A percentile compares a stretch with the other conserved stretches of the same genome.
Evolutionary conservation across 2,888 invertebrate genomes (phyloP).

Genomic region (Drosophila nigritarsus): DNA sequence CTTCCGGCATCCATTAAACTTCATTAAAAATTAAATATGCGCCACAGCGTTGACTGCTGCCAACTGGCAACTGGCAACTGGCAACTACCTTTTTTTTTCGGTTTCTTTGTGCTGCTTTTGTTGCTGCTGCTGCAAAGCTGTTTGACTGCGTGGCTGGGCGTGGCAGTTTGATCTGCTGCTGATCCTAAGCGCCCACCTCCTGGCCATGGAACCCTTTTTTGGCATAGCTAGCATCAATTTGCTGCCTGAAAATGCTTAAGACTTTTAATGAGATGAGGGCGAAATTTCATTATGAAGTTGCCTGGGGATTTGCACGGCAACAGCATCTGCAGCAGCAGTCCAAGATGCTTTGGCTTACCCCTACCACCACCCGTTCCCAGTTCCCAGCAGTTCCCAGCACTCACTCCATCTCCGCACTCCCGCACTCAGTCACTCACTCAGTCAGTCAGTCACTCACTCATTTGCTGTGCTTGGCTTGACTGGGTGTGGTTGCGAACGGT

Average conservation of each 20-base stretch:
- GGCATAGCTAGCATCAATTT: conserved; percentile 68
- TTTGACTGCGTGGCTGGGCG: conserved; percentile 38
- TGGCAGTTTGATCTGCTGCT: conserved; percentile 58
- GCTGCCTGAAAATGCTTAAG: conserved; percentile 66
- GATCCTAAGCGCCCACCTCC: conserved; percentile 38
- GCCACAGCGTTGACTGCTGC: conserved; percentile 56
- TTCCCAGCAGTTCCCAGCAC: conserved; percentile 1
- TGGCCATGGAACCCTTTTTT: conserved; percentile 34
- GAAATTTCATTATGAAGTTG: conserved; percentile 83
- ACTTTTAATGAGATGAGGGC: conserved; percentile 84
- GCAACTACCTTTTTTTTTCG: conserved; percentile 20
- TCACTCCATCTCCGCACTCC: background rate
- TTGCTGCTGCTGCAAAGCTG: conserved; percentile 7
- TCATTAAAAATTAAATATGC: conserved; percentile 84
- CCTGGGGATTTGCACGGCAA: conserved; percentile 63
- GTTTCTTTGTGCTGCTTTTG: conserved; percentile 22
- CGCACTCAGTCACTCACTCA: background rate
- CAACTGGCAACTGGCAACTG: conserved; percentile 21
- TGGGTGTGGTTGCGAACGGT: conserved; percentile 83
- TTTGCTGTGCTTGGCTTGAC: conserved; percentile 27
- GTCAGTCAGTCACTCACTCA: background rate
- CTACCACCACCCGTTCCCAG: conserved; percentile 2
- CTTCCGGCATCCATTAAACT: conserved; percentile 84
- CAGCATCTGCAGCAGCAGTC: conserved; percentile 19
- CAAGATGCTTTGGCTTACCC: conserved; percentile 52